Evolutionary conservation across 2,888 invertebrate genomes (phyloP), one percentile per base, ranked within the genome.

Genomic region (Rhopalosiphum nymphaeae): DNA sequence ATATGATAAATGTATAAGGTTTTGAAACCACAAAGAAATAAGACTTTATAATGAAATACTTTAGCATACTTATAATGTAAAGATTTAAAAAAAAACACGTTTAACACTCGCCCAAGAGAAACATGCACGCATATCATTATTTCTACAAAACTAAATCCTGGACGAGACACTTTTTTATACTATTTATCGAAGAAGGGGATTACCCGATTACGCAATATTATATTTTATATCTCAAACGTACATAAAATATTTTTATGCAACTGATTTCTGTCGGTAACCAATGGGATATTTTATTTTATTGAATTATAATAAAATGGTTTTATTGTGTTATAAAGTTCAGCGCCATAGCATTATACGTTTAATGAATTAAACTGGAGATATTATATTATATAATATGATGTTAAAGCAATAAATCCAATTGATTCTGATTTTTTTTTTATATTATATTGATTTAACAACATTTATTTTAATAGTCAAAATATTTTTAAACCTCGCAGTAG

Each of bases 201-300:
- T 78, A 78, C 36, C 7, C 9, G 78, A 78, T 78, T 78, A 78
- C 21, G 78, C 9, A 78, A 36, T 78, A 78, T 42, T 78, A 78
- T 78, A 21, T 85, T 85, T 56, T 89, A 53, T 92, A 46, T 46
- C 89, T 91, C 53, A 90, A 86, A 46, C 84, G 44, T 89, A 86
- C 46, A 89, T n/a, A 90, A 78, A 78, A 78, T 78, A 36, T 78
- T 78, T 78, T 21, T 36, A 78, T 78, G 78, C 42, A 36, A 78
- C 78, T 78, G 78, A 78, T 78, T 78, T 36, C 21, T 78, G 78
- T 78, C 78, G 36, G 78, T 78, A 78, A 78, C 78, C 36, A 78
- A 78, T 78, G 3, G 36, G 36, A 78, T 21, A 78, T 9, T 78
- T 78, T 36, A 36, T 78, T 87, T 87, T 49, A 87, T 87, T 46